Conservation (phyloP, 35 echinoderm and acorn worm species). For the Stichopus chloronotus region DNA sequence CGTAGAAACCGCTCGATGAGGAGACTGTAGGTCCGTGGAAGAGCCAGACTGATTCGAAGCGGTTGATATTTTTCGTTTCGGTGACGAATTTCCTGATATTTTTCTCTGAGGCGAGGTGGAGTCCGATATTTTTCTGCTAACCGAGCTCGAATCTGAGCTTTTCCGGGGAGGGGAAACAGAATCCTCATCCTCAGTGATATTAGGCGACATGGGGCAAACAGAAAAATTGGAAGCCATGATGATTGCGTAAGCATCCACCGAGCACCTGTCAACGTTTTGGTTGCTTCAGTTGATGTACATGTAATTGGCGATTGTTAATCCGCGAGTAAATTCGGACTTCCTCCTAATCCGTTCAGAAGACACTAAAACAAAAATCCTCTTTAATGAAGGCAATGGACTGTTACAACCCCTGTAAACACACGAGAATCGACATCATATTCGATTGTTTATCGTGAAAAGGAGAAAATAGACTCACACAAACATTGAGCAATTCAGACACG, state of each 20-base stretch:
- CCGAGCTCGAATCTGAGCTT: slow-evolving; percentile 50
- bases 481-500: background rate
- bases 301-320: slow-evolving; percentile 25
- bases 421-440: slow-evolving; percentile 30
- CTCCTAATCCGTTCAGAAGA: slow-evolving; percentile 35
- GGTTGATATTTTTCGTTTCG: slow-evolving; percentile 56
- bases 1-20: slow-evolving; percentile 70
- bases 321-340: background rate
- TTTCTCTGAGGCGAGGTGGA: slow-evolving; percentile 59
- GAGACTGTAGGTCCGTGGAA: slow-evolving; percentile 62
- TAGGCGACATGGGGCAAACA: slow-evolving; percentile 54
- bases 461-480: slow-evolving; percentile 37
- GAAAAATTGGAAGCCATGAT: slow-evolving; percentile 66
- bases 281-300: slow-evolving; percentile 31
- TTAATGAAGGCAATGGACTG: slow-evolving; percentile 36
- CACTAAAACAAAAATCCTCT: slow-evolving; percentile 21
- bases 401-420: slow-evolving; percentile 33
- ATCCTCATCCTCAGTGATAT: slow-evolving; percentile 45
- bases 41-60: slow-evolving; percentile 70
- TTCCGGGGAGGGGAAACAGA: slow-evolving; percentile 53
- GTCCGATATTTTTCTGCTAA: slow-evolving; percentile 58
- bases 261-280: slow-evolving; percentile 44
- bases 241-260: slow-evolving; percentile 45
- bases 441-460: slow-evolving; percentile 40
- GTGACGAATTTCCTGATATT: slow-evolving; percentile 53